Evolutionary conservation across 2,888 invertebrate genomes (phyloP), one percentile per base, ranked within the genome.

Genomic region (Molorchus minor): DNA sequence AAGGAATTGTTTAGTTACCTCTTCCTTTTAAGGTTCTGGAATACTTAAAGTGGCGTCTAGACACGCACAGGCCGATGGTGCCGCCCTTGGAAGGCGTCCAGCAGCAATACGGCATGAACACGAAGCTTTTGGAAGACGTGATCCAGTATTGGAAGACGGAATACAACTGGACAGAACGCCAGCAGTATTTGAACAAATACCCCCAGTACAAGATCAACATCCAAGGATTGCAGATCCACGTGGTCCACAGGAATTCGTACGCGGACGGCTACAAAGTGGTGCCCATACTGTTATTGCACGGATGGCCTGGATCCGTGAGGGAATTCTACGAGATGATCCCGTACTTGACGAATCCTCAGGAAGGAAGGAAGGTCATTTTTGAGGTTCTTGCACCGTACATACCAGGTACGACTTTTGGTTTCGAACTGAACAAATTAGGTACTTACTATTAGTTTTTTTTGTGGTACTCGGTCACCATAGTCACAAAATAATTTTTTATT

Each of bases 221-320:
- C 49, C 87, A 89, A 77, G 91, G 91, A 1, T 20, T 52, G 3
- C 40, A 19, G 3, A 19, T 52, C n/a, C 52, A 52, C 30, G 52
- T 52, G 30, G 41, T 52, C 16, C 52, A 52, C 30, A 40, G 25
- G 13, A 52, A 52, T 13, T 16, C 41, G 1, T 25, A 8, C n/a
- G 13, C 16, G 33, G 15, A 30, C 1, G 52, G 41, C 16, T 10
- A 12, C 2, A 40, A 83, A 68, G 83, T 86, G 0, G 68, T 89
- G 0, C 91, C 92, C 0, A 71, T 93, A 0, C 78, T 93, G 1
- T 69, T 96, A 43, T 80, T 91, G 13, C 95, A 96, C 76, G 95
- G 96, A 36, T 96, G 96, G 95, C 94, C 95, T 0, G 93, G 94
- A 0, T 92, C 92, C 0, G 84, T 94, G 1, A 82, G 88, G 10